Evolutionary conservation across 2,888 invertebrate genomes (phyloP), one percentile per base, ranked within the genome.

Genomic region (Nemurella pictetii): DNA sequence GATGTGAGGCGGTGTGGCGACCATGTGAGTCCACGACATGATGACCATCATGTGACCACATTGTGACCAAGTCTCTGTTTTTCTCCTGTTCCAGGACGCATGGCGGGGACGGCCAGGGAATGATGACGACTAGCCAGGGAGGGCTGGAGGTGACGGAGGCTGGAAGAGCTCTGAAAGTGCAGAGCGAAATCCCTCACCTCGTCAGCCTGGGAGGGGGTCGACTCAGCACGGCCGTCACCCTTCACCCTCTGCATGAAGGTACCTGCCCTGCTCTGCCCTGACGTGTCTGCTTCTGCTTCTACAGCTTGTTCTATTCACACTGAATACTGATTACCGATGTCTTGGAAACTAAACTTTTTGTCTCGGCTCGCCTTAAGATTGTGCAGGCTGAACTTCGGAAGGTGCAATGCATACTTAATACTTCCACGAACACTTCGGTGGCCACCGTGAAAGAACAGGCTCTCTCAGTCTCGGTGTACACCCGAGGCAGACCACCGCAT

Each of bases 231-330:
- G 96, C 97, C n/a, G 96, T 97, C 88, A 97, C 97, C 36, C 92
- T 97, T 88, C 96, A 97, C 91, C 97, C 97, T 87, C 93, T 98
- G 89, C 96, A 96, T 88, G 95, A 95, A 94, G 97, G 97, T 97
- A 90, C 90, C 90, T 88, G 86, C n/a, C n/a, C n/a, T n/a, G n/a
- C n/a, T n/a, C n/a, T n/a, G n/a, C n/a, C n/a, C n/a, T n/a, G n/a
- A n/a, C n/a, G n/a, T n/a, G n/a, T n/a, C n/a, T n/a, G n/a, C n/a
- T n/a, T n/a, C n/a, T n/a, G n/a, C n/a, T n/a, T n/a, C n/a, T n/a
- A n/a, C n/a, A n/a, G n/a, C n/a, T n/a, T n/a, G n/a, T n/a, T n/a
- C n/a, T n/a, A n/a, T n/a, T n/a, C n/a, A n/a, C n/a, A n/a, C n/a
- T n/a, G n/a, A n/a, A n/a, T n/a, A n/a, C n/a, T n/a, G n/a, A n/a